Base-by-base conservation (phyloP, 2,797 vertebrate genomes). In the Clamator glandarius region DNA sequence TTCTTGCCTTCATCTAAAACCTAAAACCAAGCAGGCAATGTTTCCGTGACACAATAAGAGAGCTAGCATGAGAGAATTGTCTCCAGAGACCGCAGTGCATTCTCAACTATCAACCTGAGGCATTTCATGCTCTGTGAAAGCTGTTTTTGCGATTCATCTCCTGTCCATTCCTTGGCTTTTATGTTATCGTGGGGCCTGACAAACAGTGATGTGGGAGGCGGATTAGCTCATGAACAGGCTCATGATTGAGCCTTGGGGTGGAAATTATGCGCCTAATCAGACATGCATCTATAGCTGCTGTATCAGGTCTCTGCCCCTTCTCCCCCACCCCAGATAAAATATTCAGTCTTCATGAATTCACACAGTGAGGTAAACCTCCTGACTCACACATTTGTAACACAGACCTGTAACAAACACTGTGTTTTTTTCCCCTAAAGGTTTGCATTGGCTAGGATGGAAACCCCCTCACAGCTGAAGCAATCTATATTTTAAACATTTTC, bases 1-100 rank as follows among this genome's bases (percentile, higher is more conserved):
- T 88, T 52, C 83, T 91, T 88, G 39, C 74, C 67, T 96, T 86
- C 74, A 74, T 93, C 73, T 94, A 50, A 95, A 92, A 82, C 41
- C n/a, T 68, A 64, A 94, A 95, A 25, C 52, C 31, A 67, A 93
- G 77, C 41, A 90, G 82, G 63, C 35, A 88, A 18, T 85, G 44
- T 84, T 93, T 92, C 75, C 89, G 78, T 92, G 72, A 80, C 84
- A 89, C 44, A 76, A 63, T 46, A 61, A 92, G 74, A 93, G 55
- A 69, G 44, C 10, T 74, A 67, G 21, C 79, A 41, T 54, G 64
- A 90, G 88, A 82, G 70, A 83, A 87, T 91, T 85, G 23, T 80
- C 78, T 93, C 89, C 35, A 42, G 87, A 94, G 87, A 84, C 73
- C 0, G 0, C 80, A 66, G 84, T 63, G 78, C 58, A 66, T 93